Base-by-base conservation (phyloP, 2,888 invertebrate genomes). In the Pyrrhia umbra region DNA sequence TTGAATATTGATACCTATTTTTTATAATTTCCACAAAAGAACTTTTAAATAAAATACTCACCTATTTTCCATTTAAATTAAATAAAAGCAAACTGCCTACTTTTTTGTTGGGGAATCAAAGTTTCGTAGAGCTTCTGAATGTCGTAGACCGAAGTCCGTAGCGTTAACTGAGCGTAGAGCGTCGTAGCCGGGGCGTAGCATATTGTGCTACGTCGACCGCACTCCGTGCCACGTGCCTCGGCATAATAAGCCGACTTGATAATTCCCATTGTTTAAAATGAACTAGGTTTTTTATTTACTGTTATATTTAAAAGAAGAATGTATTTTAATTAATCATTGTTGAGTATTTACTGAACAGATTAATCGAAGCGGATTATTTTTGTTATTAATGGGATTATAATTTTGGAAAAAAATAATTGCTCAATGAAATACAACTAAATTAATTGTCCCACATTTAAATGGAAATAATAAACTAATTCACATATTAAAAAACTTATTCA, bases 191-290 rank as follows among this genome's bases (percentile, higher is more conserved):
- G 45, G 40, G 56, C 80, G 82, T 80, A 82, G 84, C 75, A 82
- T 76, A 83, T 79, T 83, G 80, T 80, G 86, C 87, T 86, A 87
- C 88, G 85, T 69, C 84, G 77, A 79, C 82, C 80, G 82, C 83
- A 70, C 71, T 72, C 76, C 74, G 86, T 87, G 88, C 84, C 80
- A 68, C 77, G 88, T 89, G 90, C 85, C 79, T 68, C 72, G 68
- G 88, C 88, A 90, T 90, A 92, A 92, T 90, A 90, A 88, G 87
- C 88, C 75, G 75, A 58, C 77, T 79, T 77, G 68, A 73, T 75
- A 77, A 80, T 75, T 58, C 51, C 67, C 68, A 67, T 78, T 75
- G 73, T 72, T 70, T 73, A 54, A 64, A 72, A 58, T 61, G 47
- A 57, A 66, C 65, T 52, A 46, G 52, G 43, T 58, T 65, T 65